Base-by-base conservation (phyloP, 2,797 vertebrate species). In the Falco berigora region DNA sequence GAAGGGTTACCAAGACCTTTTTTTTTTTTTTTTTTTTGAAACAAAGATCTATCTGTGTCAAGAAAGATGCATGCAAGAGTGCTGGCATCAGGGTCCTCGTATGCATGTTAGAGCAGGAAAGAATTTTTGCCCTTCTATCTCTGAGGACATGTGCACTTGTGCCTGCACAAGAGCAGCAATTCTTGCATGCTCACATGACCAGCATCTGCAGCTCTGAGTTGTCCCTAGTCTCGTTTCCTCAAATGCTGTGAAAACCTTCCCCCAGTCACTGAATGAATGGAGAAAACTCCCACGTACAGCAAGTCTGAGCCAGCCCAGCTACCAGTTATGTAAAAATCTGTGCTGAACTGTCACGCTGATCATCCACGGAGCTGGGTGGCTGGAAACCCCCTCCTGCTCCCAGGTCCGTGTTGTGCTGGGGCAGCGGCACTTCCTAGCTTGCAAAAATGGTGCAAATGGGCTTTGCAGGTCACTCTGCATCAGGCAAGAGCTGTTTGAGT, bases 331-430 rank as follows among this genome's bases (percentile, higher is more conserved):
- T 80, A 61, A 82, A 92, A 46, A 9, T 22, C 72, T 20, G 69
- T 17, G 47, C 14, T 32, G n/a, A 30, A 6, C 10, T 44, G 49
- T 59, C 69, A 44, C 15, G 21, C 18, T 14, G 30, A 40, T 58
- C 69, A 40, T 58, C 69, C 50, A 6, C 8, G 5, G 32, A 28
- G 23, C 38, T 42, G 61, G 36, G 2, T 10, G 56, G 21, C n/a
- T 73, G 74, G 78, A 81, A 92, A 71, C 5, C 79, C 42, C 50
- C 25, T 42, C 21, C 23, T 44, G 32, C 68, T 56, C 34, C 14
- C 2, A 0, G 40, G 1, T 6, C 38, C 1, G 5, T 6, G 10
- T 5, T 6, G 28, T 2, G 0, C 63, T 15, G n/a, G 0, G 46
- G 18, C 36, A 47, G 8, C 3, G 46, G 44, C 24, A 8, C 32